phyloP scores from a whole-genome alignment of 2,888 invertebrate genomes.

The Hemithea aestivaria region DNA sequence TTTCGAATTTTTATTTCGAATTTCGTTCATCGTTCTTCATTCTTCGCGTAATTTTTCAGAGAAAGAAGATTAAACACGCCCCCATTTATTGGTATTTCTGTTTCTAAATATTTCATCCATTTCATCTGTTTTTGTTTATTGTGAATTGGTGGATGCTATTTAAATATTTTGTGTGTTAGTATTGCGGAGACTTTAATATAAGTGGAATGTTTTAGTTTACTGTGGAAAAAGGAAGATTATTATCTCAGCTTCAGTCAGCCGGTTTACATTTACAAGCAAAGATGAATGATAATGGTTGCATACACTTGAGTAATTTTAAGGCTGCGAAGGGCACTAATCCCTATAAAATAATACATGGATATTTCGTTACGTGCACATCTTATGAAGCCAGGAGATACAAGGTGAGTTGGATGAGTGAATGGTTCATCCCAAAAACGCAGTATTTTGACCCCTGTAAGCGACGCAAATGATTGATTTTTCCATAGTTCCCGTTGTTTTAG shows the following conservation, averaged over 20 bases:
- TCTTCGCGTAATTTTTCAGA: constrained; percentile 32
- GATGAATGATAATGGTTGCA: constrained; percentile 86
- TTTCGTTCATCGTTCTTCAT: constrained; percentile 26
- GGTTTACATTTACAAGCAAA: constrained; percentile 40
- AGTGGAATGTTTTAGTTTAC: constrained; percentile 2
- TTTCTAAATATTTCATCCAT: too few relatives aligned
- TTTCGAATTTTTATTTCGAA: constrained; percentile 2
- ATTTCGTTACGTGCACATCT: constrained; percentile 90
- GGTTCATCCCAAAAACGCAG: constrained; percentile 9
- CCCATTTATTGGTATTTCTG: constrained; percentile 24
- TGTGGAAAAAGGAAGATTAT: constrained; percentile 2
- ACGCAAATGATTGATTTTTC: constrained; percentile 30
- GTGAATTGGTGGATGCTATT: constrained; percentile 12
- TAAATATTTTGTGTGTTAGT: constrained; percentile 3
- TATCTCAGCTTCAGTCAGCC: constrained; percentile 23
- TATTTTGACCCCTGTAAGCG: constrained; percentile 30
- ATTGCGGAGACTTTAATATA: constrained; percentile 3
- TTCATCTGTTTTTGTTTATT: constrained; percentile 27
- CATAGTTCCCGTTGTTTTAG: neutral
- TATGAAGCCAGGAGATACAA: constrained; percentile 89
- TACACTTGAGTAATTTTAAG: constrained; percentile 89
- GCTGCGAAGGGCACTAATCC: constrained; percentile 85
- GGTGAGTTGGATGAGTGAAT: constrained; percentile 69
- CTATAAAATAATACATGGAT: constrained; percentile 89
- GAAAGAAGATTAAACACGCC: constrained; percentile 29